These are phyloP conservation scores for Rhabdomys pumilio DNA, from an alignment of 2,797 vertebrate genomes.

Conservation along the genomic window DNA sequence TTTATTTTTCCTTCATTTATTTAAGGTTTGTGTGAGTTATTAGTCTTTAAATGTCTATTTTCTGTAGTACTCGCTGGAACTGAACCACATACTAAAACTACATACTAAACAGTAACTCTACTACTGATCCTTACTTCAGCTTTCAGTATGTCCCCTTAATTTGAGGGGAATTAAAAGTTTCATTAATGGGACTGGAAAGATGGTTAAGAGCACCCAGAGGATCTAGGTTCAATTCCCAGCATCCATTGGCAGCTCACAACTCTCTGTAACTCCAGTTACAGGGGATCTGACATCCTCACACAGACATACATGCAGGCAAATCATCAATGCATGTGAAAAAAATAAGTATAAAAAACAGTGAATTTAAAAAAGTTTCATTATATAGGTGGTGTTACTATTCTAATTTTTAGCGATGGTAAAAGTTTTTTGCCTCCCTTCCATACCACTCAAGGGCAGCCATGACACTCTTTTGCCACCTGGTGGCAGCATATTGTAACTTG, in stretches of 20 bases:
- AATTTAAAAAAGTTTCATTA: neutral
- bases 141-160: neutral
- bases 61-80: neutral
- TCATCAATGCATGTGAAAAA: neutral
- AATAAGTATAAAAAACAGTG: neutral
- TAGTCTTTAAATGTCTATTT: neutral
- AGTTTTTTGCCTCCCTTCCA: neutral
- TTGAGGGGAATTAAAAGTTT: neutral
- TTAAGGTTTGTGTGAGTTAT: neutral
- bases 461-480: slow-evolving; percentile 70
- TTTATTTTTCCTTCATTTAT: neutral
- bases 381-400: neutral
- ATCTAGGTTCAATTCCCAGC: neutral
- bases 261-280: neutral
- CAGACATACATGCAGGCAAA: neutral
- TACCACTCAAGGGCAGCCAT: slow-evolving; percentile 17
- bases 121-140: neutral
- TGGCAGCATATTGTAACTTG: slow-evolving; percentile 74
- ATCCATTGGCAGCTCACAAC: neutral
- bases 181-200: neutral
- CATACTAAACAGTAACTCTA: neutral
- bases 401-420: neutral
- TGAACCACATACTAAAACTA: neutral
- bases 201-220: neutral
- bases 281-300: neutral